Percentiles rank a stretch among this genome's conserved stretches.
Evolutionary conservation across 2,888 invertebrate genomes (phyloP).

Genomic region (Plusia festucae): DNA sequence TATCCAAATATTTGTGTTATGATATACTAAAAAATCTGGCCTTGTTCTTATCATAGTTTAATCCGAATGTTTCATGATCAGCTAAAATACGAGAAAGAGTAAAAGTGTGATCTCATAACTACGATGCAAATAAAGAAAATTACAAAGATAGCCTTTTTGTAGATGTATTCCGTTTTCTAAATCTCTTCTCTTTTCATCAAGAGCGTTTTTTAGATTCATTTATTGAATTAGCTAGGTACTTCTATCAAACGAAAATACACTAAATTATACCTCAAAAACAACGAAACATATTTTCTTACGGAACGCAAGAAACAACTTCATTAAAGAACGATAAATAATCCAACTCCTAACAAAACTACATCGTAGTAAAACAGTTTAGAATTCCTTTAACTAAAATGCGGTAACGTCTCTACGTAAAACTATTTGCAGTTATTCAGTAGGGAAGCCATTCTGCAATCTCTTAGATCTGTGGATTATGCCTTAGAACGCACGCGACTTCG

Average conservation of each 20-base stretch:
- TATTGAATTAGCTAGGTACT: too few relatives aligned
- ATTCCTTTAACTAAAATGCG: conserved; percentile 8
- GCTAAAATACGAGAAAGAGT: too few relatives aligned
- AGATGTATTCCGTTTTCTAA: background rate
- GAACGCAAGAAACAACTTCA: conserved; percentile 31
- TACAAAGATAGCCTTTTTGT: too few relatives aligned
- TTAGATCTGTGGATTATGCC: conserved; percentile 66
- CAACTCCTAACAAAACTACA: background rate
- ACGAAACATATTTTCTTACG: background rate
- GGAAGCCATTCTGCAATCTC: conserved; percentile 65
- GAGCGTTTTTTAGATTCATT: background rate
- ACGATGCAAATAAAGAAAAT: background rate
- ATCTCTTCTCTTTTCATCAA: background rate
- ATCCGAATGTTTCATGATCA: background rate
- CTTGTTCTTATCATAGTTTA: conserved; percentile 15
- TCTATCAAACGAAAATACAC: background rate
- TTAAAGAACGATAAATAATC: conserved; percentile 41
- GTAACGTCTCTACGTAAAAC: conserved; percentile 53
- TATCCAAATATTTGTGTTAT: background rate
- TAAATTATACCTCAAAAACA: background rate
- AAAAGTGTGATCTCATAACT: too few relatives aligned
- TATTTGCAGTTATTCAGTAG: conserved; percentile 73
- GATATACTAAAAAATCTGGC: background rate
- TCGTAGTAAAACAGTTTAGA: conserved; percentile 11
- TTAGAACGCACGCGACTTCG: conserved; percentile 53